These are phyloP conservation scores for Ochlodes sylvanus DNA, from an alignment of 2,888 invertebrate genomes.

Conservation along the genomic window DNA sequence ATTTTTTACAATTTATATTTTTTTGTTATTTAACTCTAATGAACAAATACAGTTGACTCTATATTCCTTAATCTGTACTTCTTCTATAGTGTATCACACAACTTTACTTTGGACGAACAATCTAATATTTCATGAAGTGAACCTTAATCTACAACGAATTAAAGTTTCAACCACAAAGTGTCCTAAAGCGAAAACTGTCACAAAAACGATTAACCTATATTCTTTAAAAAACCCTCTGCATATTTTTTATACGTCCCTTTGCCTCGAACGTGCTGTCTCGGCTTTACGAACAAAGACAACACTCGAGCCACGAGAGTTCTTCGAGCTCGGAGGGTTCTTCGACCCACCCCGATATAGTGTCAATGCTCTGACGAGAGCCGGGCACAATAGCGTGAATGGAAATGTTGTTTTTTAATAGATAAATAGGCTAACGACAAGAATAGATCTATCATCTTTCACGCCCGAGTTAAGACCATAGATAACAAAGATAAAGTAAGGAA, in stretches of 20 bases:
- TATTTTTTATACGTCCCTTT: constrained; percentile 25
- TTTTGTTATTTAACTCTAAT: no score
- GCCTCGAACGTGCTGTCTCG: constrained; percentile 27
- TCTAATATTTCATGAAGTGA: no score
- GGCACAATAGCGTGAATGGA: constrained; percentile 19
- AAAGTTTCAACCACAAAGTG: not conserved
- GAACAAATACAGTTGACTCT: no score
- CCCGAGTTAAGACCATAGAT: not conserved
- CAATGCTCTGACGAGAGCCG: constrained; percentile 28
- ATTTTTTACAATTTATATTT: no score
- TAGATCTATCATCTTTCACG: constrained; percentile 6
- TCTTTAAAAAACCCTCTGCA: constrained; percentile 7
- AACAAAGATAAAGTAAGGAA: no score
- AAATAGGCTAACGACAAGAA: constrained; percentile 24
- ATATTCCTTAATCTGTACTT: no score
- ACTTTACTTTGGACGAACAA: no score
- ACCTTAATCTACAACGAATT: no score
- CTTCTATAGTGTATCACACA: no score
- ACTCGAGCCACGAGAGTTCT: constrained; percentile 22
- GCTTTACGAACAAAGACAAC: constrained; percentile 34
- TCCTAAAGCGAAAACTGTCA: not conserved
- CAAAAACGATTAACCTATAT: constrained; percentile 30
- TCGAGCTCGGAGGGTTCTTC: constrained; percentile 23
- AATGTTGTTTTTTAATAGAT: constrained; percentile 24
- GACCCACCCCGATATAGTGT: constrained; percentile 36